Evolutionary conservation across 2,113 vertebrate species (phyloP).

Genomic region (Uropsilus gracilis): DNA sequence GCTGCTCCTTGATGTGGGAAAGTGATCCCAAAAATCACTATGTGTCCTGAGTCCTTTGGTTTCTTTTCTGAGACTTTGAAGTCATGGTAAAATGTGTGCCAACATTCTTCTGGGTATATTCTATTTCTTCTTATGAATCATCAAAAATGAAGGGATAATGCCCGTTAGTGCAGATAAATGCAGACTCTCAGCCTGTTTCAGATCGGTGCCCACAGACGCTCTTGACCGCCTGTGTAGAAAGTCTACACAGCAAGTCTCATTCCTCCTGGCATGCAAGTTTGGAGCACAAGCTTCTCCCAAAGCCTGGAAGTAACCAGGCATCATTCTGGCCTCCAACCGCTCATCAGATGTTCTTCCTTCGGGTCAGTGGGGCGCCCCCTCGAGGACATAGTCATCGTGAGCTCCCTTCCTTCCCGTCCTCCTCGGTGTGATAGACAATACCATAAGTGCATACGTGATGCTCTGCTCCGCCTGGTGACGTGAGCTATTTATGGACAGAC

Average conservation of each 20-base stretch:
- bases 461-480: not conserved
- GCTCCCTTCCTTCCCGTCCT: not conserved
- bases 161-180: not conserved
- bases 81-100: not conserved
- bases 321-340: not conserved
- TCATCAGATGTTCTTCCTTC: not conserved
- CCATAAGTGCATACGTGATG: too few relatives aligned
- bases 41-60: not conserved
- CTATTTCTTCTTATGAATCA: not conserved
- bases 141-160: not conserved
- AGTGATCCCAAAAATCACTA: not conserved
- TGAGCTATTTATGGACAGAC: not conserved
- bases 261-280: not conserved
- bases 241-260: not conserved
- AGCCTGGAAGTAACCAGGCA: not conserved
- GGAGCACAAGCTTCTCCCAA: not conserved
- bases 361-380: not conserved
- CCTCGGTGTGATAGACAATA: not conserved
- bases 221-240: not conserved
- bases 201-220: not conserved
- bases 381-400: not conserved
- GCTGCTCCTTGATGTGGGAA: not conserved
- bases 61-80: constrained; percentile 16
- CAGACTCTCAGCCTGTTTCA: not conserved
- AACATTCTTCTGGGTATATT: not conserved